phyloP scores from a whole-genome alignment of 64 coral and sea anemone genomes.

The Catalaphyllia jardinei region DNA sequence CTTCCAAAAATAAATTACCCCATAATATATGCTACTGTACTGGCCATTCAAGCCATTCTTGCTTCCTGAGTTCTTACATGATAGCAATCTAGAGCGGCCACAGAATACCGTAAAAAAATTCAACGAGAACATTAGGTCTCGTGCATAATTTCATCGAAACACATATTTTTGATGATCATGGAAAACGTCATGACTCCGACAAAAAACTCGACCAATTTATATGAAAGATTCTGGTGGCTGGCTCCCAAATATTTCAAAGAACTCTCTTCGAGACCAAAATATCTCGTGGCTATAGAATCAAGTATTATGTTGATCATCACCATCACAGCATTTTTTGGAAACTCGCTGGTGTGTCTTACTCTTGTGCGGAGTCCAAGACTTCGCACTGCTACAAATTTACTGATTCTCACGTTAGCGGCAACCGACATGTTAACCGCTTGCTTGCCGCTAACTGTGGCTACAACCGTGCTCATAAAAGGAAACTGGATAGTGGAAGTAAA shows the following conservation, averaged over 20 bases:
- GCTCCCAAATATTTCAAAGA: slow-evolving; percentile 40
- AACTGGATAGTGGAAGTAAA: slow-evolving; percentile 20
- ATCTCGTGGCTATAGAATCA: slow-evolving; percentile 12
- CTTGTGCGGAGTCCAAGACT: slow-evolving; percentile 6
- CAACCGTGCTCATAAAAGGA: slow-evolving; percentile 18
- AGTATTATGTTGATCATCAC: slow-evolving; percentile 14
- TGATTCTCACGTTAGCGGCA: slow-evolving; percentile 4
- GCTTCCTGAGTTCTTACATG: too few species aligned
- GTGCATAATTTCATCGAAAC: not conserved
- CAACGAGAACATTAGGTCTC: too few species aligned
- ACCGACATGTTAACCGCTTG: slow-evolving; percentile 23
- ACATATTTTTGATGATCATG: not conserved
- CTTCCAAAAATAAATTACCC: too few species aligned
- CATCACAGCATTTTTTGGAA: not conserved
- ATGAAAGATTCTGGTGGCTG: slow-evolving; percentile 31
- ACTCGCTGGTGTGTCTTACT: slow-evolving; percentile 14
- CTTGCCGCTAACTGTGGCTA: not conserved
- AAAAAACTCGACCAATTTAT: not conserved
- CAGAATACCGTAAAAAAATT: too few species aligned
- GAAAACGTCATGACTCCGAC: not conserved
- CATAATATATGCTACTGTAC: too few species aligned
- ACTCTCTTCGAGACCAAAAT: slow-evolving; percentile 29
- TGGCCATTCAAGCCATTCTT: too few species aligned
- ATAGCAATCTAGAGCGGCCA: too few species aligned
- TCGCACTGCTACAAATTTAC: slow-evolving; percentile 10